These are phyloP conservation scores for Holacanthella duospinosa DNA, from an alignment of 2,888 invertebrate genomes.

Conservation along the genomic window DNA sequence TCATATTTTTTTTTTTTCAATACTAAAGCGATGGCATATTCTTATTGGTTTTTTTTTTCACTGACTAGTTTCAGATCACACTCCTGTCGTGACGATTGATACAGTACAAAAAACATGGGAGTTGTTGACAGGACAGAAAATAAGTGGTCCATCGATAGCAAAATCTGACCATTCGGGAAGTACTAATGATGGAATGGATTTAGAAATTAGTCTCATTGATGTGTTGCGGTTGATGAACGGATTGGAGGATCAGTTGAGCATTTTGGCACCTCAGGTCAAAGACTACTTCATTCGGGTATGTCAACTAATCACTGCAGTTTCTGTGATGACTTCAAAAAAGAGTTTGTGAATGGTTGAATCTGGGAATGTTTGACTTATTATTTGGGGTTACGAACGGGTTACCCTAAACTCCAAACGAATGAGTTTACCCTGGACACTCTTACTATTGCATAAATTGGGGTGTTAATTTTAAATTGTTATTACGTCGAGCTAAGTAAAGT, in stretches of 20 bases:
- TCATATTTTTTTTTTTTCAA: neutral
- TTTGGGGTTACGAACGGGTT: no score
- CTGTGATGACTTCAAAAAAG: no score
- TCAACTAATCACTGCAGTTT: no score
- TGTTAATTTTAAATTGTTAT: no score
- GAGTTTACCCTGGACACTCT: no score
- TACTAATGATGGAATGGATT: constrained; percentile 18
- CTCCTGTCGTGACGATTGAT: constrained; percentile 27
- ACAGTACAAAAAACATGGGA: constrained; percentile 33
- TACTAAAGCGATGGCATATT: neutral
- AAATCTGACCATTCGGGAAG: constrained; percentile 10
- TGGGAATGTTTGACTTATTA: no score
- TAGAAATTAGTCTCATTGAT: constrained; percentile 27
- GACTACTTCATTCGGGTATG: constrained; percentile 28
- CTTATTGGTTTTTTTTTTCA: no score
- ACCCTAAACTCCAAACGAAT: no score
- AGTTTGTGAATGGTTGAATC: no score
- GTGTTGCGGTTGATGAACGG: constrained; percentile 26
- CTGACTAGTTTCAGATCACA: no score
- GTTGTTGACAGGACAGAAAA: constrained; percentile 18
- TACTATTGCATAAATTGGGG: no score
- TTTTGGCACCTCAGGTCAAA: constrained; percentile 27
- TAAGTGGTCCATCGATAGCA: constrained; percentile 6
- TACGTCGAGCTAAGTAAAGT: no score
- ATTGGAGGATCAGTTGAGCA: constrained; percentile 32